Evolutionary conservation across 2,113 vertebrate genomes (phyloP).

Genomic region (Edolisoma coerulescens): DNA sequence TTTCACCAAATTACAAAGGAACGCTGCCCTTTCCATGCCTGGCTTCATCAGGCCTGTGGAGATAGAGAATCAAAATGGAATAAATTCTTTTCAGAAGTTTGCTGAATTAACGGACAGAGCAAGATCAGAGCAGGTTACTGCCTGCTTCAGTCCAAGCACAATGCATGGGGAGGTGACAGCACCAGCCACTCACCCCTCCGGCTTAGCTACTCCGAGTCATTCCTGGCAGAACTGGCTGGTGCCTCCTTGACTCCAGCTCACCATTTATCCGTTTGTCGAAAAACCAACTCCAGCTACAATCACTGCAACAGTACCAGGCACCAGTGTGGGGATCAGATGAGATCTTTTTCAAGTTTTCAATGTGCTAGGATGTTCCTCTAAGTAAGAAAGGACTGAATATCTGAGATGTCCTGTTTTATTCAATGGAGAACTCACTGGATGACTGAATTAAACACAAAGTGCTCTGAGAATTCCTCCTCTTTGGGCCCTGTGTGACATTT

Average conservation of each 20-base stretch:
- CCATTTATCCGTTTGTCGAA: background rate
- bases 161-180: background rate
- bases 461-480: background rate
- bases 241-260: background rate
- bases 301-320: background rate
- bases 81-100: background rate
- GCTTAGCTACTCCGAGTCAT: fast-evolving
- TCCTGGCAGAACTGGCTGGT: background rate
- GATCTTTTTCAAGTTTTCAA: background rate
- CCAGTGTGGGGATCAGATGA: background rate
- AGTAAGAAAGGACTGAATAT: background rate
- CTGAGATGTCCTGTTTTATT: background rate
- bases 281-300: background rate
- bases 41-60: background rate
- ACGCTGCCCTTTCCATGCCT: background rate
- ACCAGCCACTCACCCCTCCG: fast-evolving
- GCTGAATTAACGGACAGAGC: background rate
- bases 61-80: background rate
- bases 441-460: background rate
- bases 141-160: background rate
- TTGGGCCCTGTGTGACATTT: background rate
- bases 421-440: background rate
- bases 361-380: background rate
- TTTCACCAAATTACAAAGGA: background rate
- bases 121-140: background rate